A percentile compares a stretch with the other conserved stretches of the same genome.
phyloP scores from a whole-genome alignment of 2,888 invertebrate species.

The Eristalis pertinax region DNA sequence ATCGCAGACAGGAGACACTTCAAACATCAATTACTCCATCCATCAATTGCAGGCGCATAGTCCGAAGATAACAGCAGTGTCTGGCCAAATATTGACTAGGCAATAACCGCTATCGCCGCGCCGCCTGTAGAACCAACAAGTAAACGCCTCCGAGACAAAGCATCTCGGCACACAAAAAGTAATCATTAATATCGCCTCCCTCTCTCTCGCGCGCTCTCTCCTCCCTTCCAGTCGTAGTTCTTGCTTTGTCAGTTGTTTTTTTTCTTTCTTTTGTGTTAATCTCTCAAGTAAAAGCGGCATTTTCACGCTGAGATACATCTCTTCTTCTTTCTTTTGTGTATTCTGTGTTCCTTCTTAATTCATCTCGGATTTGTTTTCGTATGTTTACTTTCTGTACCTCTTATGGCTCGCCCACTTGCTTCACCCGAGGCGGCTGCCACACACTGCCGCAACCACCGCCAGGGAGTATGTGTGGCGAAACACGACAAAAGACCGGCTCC shows the following conservation, averaged over 20 bases:
- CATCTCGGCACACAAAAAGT: conserved; percentile 18
- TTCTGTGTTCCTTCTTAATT: conserved; percentile 30
- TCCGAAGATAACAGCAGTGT: not conserved
- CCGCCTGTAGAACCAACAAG: conserved; percentile 26
- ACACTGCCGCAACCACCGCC: not conserved
- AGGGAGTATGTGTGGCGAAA: not conserved
- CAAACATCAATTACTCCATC: not conserved
- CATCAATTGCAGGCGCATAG: not conserved
- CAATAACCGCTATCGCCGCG: not conserved
- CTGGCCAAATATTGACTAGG: not conserved
- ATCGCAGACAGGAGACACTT: not conserved
- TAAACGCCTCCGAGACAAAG: conserved; percentile 20
- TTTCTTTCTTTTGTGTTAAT: not conserved
- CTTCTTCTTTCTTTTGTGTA: not conserved
- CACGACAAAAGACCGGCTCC: conserved; percentile 8
- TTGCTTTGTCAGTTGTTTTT: not conserved
- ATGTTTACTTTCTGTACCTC: conserved; percentile 52
- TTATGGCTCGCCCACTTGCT: conserved; percentile 31
- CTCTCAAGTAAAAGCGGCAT: conserved; percentile 19
- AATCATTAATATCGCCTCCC: conserved; percentile 23
- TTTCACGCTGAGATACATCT: conserved; percentile 24
- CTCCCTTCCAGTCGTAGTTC: not conserved
- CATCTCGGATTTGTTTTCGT: conserved; percentile 42
- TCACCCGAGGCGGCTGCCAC: conserved; percentile 13
- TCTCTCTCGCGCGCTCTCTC: too few relatives aligned